Percentiles rank a stretch among this genome's conserved stretches.
Evolutionary conservation across 2,888 invertebrate species (phyloP).

Genomic region (Tetranychus truncatus): DNA sequence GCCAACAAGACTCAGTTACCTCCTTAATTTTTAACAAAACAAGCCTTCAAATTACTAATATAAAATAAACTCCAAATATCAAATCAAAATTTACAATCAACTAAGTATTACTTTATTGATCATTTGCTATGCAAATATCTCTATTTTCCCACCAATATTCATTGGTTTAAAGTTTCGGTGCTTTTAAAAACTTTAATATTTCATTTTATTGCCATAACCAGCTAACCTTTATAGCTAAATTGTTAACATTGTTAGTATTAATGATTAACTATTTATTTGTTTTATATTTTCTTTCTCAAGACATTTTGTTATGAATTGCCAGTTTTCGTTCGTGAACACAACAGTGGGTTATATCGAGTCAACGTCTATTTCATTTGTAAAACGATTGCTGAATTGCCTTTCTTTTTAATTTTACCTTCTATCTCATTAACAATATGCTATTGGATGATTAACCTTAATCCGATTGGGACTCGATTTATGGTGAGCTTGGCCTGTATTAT

Average conservation of each 20-base stretch:
- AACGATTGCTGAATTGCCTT: conserved; percentile 62
- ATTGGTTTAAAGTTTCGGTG: too few relatives aligned
- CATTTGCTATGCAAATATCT: neutral
- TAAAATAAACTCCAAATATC: too few relatives aligned
- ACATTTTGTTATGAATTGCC: conserved; percentile 48
- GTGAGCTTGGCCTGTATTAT: neutral
- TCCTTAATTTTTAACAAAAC: neutral
- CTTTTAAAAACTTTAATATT: too few relatives aligned
- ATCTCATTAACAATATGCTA: conserved; percentile 65
- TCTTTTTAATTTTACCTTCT: conserved; percentile 61
- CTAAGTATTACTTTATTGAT: neutral
- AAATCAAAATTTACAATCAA: neutral
- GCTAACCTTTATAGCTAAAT: too few relatives aligned
- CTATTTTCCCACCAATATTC: too few relatives aligned
- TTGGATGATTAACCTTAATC: conserved; percentile 47
- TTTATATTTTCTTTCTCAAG: neutral
- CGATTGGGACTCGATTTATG: neutral
- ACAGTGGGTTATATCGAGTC: conserved; percentile 72
- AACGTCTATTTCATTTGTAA: conserved; percentile 80
- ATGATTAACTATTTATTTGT: too few relatives aligned
- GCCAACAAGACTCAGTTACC: neutral
- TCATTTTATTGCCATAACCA: too few relatives aligned
- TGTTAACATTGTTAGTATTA: too few relatives aligned
- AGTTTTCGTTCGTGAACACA: conserved; percentile 68
- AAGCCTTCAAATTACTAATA: too few relatives aligned